Evolutionary conservation across 2,797 vertebrate species (phyloP), one percentile per base, ranked within the genome.

Genomic region (Pteronotus mesoamericanus): DNA sequence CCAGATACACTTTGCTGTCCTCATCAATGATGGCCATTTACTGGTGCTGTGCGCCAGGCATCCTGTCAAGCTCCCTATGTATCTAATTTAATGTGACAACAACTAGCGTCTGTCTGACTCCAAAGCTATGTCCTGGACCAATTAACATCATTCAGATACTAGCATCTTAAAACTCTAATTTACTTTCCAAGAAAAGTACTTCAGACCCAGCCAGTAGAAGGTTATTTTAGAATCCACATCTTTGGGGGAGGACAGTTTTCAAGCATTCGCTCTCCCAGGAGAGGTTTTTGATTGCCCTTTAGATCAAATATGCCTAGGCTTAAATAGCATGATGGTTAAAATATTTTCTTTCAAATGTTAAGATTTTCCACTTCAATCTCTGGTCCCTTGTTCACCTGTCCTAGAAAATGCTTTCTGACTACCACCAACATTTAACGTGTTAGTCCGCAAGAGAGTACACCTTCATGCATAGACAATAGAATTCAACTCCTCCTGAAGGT

Each of bases 291-390:
- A 89, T 64, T 92, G 6, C 92, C 42, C 26, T 86, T 96, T 93
- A 89, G 29, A 89, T 93, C 24, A 89, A 94, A 19, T 77, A 74
- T 44, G 34, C 26, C 37, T 69, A 71, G 55, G 39, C 29, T 95
- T 91, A 86, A 87, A 74, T 80, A 77, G 9, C 19, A 53, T 74
- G 44, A 51, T 75, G 90, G 39, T 87, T 90, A 88, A 94, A 93
- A 90, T 69, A 96, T 69, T 95, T 24, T 90, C 86, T 89, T 88
- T 93, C 32, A 94, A 82, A 88, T 91, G 32, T 94, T 96, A 95
- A 96, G 55, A 93, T 53, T 46, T 32, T 74, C 19, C 2, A 16
- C 84, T 97, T 95, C 29, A 87, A 91, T 92, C 22, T 89, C 15
- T 80, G 34, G 64, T 86, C 48, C 34, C 26, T 86, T 84, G 53